Base-by-base conservation (phyloP, 1,140 invertebrate species). In the Ericerus pela region DNA sequence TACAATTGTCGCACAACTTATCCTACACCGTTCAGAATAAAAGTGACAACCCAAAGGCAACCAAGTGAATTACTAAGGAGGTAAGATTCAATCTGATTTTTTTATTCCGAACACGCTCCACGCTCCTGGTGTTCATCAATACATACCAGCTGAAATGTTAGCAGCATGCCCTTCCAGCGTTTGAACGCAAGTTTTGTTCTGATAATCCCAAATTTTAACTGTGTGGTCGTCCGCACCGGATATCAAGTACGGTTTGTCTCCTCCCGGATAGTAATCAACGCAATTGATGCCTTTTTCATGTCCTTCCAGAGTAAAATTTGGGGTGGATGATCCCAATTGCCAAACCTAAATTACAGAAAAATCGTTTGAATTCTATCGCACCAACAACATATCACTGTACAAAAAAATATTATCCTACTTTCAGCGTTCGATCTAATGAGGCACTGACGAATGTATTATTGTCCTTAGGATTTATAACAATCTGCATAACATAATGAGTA, bases 361-460 rank as follows among this genome's bases (percentile, higher is more conserved):
- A 47, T 22, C 4, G 20, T 14, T 2, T 22, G 3, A 24, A 22
- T 22, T 24, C 4, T 5, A 22, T 47, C n/a, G n/a, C n/a, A n/a
- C n/a, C n/a, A n/a, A n/a, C n/a, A n/a, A n/a, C n/a, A n/a, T n/a
- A n/a, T n/a, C n/a, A n/a, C n/a, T n/a, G n/a, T n/a, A n/a, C n/a
- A 54, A 53, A 51, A 12, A 14, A 28, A 14, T 66, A 12, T 27
- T 55, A 51, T 56, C 61, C 63, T 69, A 86, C 89, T 78, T 99
- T 99, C 5, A 99, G 82, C 1, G 93, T 97, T 59, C 91, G 81
- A 72, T 99, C 96, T 1, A 99, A 74, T 20, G 95, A 98, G 24
- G 95, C 96, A 67, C 90, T 96, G 4, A 95, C 96, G 74, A 99
- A 99, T n/a, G 95, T 98, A 68, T 99, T 99, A 69, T 98, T 99